Evolutionary conservation across 2,797 vertebrate genomes (phyloP).

Genomic region (Platalea minor): DNA sequence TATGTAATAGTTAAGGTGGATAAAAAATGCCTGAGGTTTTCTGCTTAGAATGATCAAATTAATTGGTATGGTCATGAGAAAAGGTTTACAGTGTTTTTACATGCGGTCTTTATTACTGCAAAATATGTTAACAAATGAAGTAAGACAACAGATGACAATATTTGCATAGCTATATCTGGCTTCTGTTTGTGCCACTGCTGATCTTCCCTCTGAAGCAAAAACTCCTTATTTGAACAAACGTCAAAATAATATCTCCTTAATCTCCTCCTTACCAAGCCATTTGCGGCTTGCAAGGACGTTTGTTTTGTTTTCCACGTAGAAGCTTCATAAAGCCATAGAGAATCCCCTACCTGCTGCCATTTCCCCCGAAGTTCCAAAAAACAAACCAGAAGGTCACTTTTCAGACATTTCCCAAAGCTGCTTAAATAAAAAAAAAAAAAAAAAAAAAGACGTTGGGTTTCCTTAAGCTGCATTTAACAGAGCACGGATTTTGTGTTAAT

Average conservation of each 20-base stretch:
- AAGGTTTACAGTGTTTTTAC: neutral
- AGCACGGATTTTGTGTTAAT: conserved; percentile 29
- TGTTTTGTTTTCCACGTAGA: neutral
- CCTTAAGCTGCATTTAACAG: neutral
- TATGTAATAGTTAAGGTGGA: neutral
- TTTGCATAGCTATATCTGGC: neutral
- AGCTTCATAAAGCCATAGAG: neutral
- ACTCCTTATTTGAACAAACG: neutral
- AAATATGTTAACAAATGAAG: neutral
- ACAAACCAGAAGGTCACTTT: neutral
- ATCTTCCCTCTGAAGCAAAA: neutral
- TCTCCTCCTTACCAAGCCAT: neutral
- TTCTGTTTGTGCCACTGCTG: neutral
- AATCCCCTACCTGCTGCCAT: neutral
- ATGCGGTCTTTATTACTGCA: neutral
- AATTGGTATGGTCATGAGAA: neutral
- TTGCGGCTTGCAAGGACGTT: neutral
- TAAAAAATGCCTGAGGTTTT: neutral
- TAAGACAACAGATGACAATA: neutral
- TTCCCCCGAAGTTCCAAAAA: neutral
- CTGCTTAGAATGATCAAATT: neutral
- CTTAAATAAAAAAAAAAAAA: neutral
- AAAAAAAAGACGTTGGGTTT: neutral
- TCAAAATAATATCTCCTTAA: neutral
- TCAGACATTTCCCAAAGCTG: neutral